Base-by-base conservation (phyloP, 2,113 vertebrate genomes). In the Lophius piscatorius region DNA sequence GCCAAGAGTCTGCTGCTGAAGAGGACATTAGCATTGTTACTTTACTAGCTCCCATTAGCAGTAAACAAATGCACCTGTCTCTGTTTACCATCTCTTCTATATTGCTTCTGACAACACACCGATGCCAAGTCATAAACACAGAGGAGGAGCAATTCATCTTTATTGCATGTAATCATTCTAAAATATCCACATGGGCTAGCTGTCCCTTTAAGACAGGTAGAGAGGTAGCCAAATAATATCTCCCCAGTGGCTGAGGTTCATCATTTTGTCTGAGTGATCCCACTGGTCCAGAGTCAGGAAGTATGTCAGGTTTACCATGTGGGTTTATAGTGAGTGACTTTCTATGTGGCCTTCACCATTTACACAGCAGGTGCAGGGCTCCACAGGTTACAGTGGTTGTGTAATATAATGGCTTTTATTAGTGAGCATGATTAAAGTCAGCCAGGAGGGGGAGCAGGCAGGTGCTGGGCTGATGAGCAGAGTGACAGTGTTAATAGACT, bases 401-500 rank as follows among this genome's bases (percentile, higher is more conserved):
- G 61, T 65, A 73, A 80, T 85, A 70, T 83, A 72, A 70, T 79
- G 85, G 73, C 74, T 78, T 88, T 86, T 87, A 88, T 90, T 87
- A 90, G 84, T n/a, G 64, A 80, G 82, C 61, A 57, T 87, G 85
- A 89, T 89, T 89, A 88, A 88, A 86, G 84, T 62, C 66, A 67
- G 68, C 71, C 70, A 74, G 68, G 68, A 80, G 78, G 69, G 76
- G 79, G 77, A 83, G 66, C 66, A 28, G 83, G 83, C 88, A 92
- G 91, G 89, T 91, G 90, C 82, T 63, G 79, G 75, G 82, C 83
- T 86, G 83, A 90, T 89, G 90, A 90, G 86, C 87, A 87, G 86
- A 88, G 88, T 89, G 89, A 89, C 91, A 88, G 81, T 84, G 89
- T 82, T 90, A 90, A 91, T 89, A 83, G 90, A 86, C 84, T 72